phyloP scores from a whole-genome alignment of 2,888 invertebrate species.

The Muscina levida region DNA sequence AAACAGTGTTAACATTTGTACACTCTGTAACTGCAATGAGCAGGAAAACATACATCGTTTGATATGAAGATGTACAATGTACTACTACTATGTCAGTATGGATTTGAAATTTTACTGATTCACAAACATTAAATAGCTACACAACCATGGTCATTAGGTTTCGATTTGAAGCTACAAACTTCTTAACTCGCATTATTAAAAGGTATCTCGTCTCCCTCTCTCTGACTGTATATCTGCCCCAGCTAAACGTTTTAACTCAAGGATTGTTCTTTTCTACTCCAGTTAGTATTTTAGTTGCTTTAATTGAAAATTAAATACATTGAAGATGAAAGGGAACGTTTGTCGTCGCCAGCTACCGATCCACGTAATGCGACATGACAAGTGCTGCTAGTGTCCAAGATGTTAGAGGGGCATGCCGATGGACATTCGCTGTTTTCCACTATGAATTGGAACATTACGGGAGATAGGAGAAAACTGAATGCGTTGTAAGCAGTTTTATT shows the following conservation, averaged over 20 bases:
- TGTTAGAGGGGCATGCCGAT: too few relatives aligned
- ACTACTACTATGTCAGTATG: too few relatives aligned
- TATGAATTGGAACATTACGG: background rate
- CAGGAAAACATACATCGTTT: too few relatives aligned
- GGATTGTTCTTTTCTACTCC: constrained; percentile 1
- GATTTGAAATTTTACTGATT: too few relatives aligned
- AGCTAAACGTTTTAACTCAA: background rate
- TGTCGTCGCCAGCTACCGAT: background rate
- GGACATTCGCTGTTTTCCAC: too few relatives aligned
- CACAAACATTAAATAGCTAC: background rate
- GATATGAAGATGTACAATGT: too few relatives aligned
- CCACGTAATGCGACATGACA: background rate
- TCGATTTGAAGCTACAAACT: too few relatives aligned
- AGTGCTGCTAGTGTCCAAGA: background rate
- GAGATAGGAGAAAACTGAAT: constrained; percentile 12
- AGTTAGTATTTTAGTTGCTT: background rate
- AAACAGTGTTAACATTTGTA: too few relatives aligned
- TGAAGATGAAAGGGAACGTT: background rate
- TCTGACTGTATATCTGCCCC: too few relatives aligned
- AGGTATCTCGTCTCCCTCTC: too few relatives aligned
- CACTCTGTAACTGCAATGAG: too few relatives aligned
- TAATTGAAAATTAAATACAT: constrained; percentile 35
- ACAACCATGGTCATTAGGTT: background rate
- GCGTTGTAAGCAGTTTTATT: constrained; percentile 25
- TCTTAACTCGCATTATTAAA: too few relatives aligned